Evolutionary conservation across 2,113 vertebrate species (phyloP), one percentile per base, ranked within the genome.

Genomic region (Hippolais icterina): DNA sequence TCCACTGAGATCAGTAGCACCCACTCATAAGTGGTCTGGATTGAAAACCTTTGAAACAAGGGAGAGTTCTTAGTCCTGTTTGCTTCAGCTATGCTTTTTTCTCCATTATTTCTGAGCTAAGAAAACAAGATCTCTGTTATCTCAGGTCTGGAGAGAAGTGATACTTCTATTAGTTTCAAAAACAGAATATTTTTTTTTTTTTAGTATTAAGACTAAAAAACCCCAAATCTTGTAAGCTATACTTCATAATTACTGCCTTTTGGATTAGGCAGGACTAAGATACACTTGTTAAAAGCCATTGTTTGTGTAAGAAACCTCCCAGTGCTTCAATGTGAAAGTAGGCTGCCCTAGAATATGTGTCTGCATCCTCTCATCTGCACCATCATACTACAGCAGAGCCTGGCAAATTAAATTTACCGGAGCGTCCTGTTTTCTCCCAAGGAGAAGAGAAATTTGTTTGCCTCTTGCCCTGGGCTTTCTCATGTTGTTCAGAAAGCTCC

Each of bases 391-490:
- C 83, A 81, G 83, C 60, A 59, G 27, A 77, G 71, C 56, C 88
- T 89, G 92, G 86, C 92, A 92, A 78, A 95, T 89, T 78, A 66
- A 90, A 95, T 95, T 90, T 90, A 87, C 56, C 49, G 25, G 71
- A 74, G 91, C 1, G 0, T 41, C 81, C 92, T 95, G 92, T 83
- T 93, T 95, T 77, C 76, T 83, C 85, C 87, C 53, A 24, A 47
- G 84, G 68, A 87, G 84, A 69, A 61, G 78, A 75, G 64, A 78
- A 90, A 95, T 87, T 59, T 78, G 92, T 88, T 93, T 88, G 87
- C 64, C 83, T 93, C 88, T 90, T 84, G 95, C 90, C 88, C 88
- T 78, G 90, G 88, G 96, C 88, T 94, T 75, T 84, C 80, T 61
- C 42, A 1, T 23, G 69, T 78, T 90, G 88, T n/a, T 94, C 52